These are phyloP conservation scores for Ochotona princeps DNA, from an alignment of 2,113 vertebrate genomes.

Conservation along the genomic window DNA sequence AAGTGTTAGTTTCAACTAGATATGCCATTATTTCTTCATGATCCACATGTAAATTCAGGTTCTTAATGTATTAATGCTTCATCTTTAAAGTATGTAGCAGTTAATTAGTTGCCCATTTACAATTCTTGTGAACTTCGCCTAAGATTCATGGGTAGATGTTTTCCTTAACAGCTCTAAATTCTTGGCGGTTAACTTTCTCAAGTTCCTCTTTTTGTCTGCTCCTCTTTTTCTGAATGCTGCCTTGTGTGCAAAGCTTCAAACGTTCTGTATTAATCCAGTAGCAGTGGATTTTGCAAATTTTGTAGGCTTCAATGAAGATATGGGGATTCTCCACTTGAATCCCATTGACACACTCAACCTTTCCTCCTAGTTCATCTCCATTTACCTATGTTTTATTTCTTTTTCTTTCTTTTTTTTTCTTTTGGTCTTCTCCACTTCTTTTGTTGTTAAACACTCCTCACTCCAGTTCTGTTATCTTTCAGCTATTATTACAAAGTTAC, in stretches of 20 bases:
- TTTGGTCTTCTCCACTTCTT: background rate
- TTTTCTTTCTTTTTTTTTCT: background rate
- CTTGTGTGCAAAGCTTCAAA: slow-evolving; percentile 4
- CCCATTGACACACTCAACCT: background rate
- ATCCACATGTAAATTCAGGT: slow-evolving; percentile 29
- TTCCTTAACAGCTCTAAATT: slow-evolving; percentile 59
- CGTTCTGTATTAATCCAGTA: background rate
- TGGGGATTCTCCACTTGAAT: background rate
- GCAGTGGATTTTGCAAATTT: slow-evolving; percentile 51
- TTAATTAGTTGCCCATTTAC: background rate
- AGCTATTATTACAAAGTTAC: background rate
- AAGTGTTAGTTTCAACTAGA: slow-evolving; percentile 14
- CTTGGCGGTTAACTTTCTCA: background rate
- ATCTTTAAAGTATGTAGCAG: slow-evolving; percentile 11
- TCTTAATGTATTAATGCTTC: background rate
- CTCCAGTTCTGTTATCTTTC: background rate
- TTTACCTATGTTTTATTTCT: background rate
- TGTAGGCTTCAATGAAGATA: slow-evolving; percentile 19
- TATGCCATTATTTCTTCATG: slow-evolving; percentile 27
- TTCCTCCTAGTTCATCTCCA: background rate
- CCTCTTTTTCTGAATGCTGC: background rate
- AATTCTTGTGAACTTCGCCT: slow-evolving; percentile 16
- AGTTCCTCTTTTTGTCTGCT: background rate
- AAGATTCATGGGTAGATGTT: background rate
- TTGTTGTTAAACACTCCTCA: background rate